phyloP scores from a whole-genome alignment of 2,797 vertebrate genomes.

The Onychomys arenicola region DNA sequence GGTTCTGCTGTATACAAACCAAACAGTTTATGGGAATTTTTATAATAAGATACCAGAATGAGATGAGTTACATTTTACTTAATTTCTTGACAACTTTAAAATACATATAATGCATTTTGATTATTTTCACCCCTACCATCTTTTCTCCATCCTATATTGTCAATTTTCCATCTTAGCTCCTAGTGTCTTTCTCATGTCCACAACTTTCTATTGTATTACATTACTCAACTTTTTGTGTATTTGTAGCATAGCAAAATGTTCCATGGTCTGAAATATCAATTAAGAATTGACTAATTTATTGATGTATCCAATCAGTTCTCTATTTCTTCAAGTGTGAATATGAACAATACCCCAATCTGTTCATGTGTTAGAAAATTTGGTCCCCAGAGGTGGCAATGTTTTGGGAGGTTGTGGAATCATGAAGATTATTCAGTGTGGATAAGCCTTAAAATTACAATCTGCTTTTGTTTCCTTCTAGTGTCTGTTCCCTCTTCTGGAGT shows the following conservation, averaged over 20 bases:
- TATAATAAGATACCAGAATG: background rate
- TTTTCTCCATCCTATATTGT: background rate
- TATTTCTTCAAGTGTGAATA: background rate
- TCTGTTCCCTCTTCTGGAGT: too few relatives aligned
- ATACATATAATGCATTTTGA: background rate
- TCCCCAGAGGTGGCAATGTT: background rate
- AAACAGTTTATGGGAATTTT: background rate
- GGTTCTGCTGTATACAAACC: background rate
- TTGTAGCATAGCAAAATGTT: background rate
- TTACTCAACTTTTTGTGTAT: background rate
- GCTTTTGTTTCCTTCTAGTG: background rate
- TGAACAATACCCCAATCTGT: background rate
- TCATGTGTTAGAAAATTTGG: background rate
- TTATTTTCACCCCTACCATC: background rate
- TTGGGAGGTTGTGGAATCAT: background rate
- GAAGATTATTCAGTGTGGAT: background rate
- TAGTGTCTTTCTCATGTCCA: background rate
- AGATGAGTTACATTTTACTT: background rate
- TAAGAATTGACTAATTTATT: background rate
- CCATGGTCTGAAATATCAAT: background rate
- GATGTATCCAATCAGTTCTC: background rate
- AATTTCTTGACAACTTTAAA: too few relatives aligned
- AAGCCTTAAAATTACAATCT: too few relatives aligned
- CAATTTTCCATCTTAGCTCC: accelerated
- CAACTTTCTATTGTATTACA: background rate